Evolutionary conservation across 2,797 vertebrate genomes (phyloP), one percentile per base, ranked within the genome.

Genomic region (Ataeniobius toweri): DNA sequence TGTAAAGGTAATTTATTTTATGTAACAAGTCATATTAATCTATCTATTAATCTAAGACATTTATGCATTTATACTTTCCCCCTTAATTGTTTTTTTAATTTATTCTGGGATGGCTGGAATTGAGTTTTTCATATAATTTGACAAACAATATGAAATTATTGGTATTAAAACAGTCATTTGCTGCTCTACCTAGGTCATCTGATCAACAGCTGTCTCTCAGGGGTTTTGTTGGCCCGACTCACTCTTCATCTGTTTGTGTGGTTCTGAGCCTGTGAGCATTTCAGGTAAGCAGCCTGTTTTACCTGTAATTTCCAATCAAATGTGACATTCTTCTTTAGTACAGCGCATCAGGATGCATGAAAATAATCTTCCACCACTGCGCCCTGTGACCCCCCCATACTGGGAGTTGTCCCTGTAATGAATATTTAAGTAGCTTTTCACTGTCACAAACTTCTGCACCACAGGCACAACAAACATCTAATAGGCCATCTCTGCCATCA

Each of bases 181-280:
- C 68, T 77, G 76, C 53, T 73, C 39, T 4, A 89, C 79, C 61
- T 87, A 71, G 89, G 83, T 86, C 91, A 88, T 80, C 31, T 63
- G 36, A 80, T 82, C 44, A 56, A 73, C 61, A 28, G 36, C 46
- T 74, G 69, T 70, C 65, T 69, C 5, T 0, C n/a, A 26, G 51
- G 22, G 58, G 24, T n/a, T 58, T 22, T 51, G 2, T 72, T 63
- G 5, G 28, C 65, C 12, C 9, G 3, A 61, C 36, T 73, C 51
- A 71, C n/a, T 71, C 53, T 24, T 20, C 6, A 3, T 55, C 26
- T 51, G 44, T 70, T 26, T 69, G 28, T 28, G 6, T 50, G 18
- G n/a, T 31, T 70, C 50, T 67, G 18, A 74, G 44, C 1, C 28
- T 5, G 50, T 24, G 7, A 73, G 67, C 31, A 24, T 46, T 20